Evolutionary conservation across 2,888 invertebrate species (phyloP), one percentile per base, ranked within the genome.

Genomic region (Euplagia quadripunctaria): DNA sequence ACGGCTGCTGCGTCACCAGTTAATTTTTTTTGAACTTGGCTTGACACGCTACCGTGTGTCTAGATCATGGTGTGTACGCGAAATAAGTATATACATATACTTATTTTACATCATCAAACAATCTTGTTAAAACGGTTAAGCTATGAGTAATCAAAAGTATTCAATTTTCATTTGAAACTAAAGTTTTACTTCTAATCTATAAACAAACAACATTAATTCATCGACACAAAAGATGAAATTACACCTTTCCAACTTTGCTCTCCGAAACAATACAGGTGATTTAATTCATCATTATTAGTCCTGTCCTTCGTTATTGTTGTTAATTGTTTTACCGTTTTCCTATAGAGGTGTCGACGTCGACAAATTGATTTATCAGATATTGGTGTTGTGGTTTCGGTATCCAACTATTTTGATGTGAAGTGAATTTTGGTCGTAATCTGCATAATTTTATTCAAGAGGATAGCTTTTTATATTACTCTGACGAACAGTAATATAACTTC

Each of bases 251-350:
- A 64, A 68, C 46, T 55, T 55, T 9, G 41, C 46, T 58, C 55
- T 20, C 61, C 20, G 6, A 73, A 70, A 78, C 74, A 85, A 80
- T 68, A 58, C 65, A 52, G 61, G 43, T 65, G 68, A 68, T 74
- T 75, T 73, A 76, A 86, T 88, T 82, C 68, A 86, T 89, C 85
- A 81, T 81, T 80, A 89, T 88, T 86, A 82, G 75, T 41, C 65
- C 69, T 81, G 85, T 84, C 88, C 71, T 41, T 76, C 77, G 81
- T 86, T 85, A 88, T 87, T 87, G 81, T 87, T 82, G 85, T 85
- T 83, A 89, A 88, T 89, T 81, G 86, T 71, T 80, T 73, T 8
- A 49, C 51, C 41, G 46, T 31, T 52, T 16, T 55, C 49, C 46
- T 42, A 52, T 58, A 64, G 51, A 52, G 78, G 67, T 72, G 71